Conservation (phyloP, 2,888 invertebrate species). For the Gandaritis pyraliata region DNA sequence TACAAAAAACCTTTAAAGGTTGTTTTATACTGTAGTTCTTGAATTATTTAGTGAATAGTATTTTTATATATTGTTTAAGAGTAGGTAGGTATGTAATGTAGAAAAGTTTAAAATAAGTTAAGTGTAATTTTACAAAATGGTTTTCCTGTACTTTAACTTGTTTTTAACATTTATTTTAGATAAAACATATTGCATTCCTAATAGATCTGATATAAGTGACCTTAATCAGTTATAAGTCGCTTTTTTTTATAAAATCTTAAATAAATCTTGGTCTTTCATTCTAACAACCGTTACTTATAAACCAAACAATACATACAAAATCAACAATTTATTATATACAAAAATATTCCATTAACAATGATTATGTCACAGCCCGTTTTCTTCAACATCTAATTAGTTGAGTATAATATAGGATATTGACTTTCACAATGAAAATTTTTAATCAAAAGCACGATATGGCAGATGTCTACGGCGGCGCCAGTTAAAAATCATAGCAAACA, state of each 20-base stretch:
- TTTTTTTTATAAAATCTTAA: background rate
- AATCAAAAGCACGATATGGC: too few species aligned
- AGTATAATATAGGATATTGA: background rate
- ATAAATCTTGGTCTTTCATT: background rate
- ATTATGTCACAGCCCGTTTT: too few species aligned
- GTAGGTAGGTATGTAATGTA: background rate
- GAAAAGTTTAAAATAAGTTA: background rate
- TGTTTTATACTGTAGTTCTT: constrained; percentile 3
- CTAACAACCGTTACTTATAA: too few species aligned
- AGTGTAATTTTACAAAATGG: background rate
- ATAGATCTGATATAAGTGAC: background rate
- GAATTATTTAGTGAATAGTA: background rate
- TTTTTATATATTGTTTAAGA: background rate
- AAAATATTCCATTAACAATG: too few species aligned
- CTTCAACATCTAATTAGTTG: too few species aligned
- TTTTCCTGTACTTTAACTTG: background rate
- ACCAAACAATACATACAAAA: background rate
- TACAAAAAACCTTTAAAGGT: background rate
- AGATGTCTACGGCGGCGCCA: too few species aligned
- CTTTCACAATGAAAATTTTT: background rate
- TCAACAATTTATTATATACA: background rate
- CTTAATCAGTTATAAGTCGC: background rate
- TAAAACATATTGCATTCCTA: background rate
- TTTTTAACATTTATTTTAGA: background rate
- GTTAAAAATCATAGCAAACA: too few species aligned